A percentile compares a stretch with the other conserved stretches of the same genome.
Conservation (phyloP, 2,113 vertebrate species). For the Pitta sordida region DNA sequence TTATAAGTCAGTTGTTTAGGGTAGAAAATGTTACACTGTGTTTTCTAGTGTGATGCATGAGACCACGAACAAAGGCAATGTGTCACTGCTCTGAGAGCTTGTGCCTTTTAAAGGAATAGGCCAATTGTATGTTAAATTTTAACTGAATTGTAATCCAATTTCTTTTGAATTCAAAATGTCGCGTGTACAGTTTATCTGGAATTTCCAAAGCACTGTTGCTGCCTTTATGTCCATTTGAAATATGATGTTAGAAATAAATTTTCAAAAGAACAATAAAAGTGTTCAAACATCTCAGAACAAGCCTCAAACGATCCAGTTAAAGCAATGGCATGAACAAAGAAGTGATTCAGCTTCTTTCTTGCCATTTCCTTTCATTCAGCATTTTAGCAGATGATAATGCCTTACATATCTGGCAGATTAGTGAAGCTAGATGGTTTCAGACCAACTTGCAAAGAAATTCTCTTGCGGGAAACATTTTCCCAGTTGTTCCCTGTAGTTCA, state of each 20-base stretch:
- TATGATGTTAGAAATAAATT: background rate
- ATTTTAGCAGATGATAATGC: background rate
- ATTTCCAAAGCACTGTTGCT: background rate
- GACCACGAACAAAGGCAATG: background rate
- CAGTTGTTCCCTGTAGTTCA: background rate
- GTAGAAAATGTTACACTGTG: background rate
- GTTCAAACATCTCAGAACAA: background rate
- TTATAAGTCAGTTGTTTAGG: background rate
- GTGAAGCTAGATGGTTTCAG: background rate
- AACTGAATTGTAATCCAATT: background rate
- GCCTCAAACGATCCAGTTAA: background rate
- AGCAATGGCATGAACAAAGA: background rate
- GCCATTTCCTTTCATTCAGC: background rate
- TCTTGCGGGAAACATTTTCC: background rate
- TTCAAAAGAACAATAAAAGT: background rate
- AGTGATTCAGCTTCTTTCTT: background rate
- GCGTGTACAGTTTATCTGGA: background rate
- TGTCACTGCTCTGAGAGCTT: background rate
- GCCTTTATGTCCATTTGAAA: background rate
- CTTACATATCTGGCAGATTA: background rate
- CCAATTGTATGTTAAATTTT: background rate
- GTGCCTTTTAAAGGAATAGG: background rate
- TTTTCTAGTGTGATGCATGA: background rate
- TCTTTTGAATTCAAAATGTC: conserved; percentile 23
- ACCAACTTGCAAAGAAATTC: background rate